A percentile compares a stretch with the other conserved stretches of the same genome.
Conservation (phyloP, 30 jellyfish, hydroid and myxozoan species). For the Aurelia sp. region DNA sequence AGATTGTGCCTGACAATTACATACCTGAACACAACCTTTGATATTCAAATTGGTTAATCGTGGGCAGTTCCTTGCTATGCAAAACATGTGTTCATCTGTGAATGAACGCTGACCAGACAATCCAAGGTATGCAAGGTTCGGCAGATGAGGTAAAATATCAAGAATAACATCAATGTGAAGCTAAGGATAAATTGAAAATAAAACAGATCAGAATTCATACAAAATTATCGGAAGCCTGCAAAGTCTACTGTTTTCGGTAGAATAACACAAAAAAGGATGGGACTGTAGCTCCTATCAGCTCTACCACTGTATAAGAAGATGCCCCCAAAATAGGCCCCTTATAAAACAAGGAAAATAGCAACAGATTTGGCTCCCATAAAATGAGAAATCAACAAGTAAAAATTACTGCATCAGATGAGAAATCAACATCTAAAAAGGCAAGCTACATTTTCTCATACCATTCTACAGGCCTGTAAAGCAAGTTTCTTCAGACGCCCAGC, state of each 20-base stretch:
- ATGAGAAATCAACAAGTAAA: no score
- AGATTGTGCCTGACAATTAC: no score
- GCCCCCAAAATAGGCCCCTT: no score
- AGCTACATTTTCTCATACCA: slow-evolving; percentile 5
- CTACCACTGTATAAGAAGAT: no score
- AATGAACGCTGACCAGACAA: slow-evolving; percentile 54
- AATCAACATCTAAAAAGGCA: background rate
- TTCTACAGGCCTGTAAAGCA: slow-evolving; percentile 58
- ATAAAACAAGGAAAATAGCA: no score
- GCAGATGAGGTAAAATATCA: slow-evolving; percentile 41
- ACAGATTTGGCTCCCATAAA: no score
- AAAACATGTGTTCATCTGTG: slow-evolving; percentile 52
- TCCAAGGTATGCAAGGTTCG: slow-evolving; percentile 45
- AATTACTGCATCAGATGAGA: background rate
- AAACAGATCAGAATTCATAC: no score
- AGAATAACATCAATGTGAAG: slow-evolving; percentile 17
- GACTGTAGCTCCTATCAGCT: no score
- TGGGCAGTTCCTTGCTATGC: slow-evolving; percentile 47
- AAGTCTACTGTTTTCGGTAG: no score
- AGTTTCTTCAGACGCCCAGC: slow-evolving; percentile 54
- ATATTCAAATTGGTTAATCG: slow-evolving; percentile 26
- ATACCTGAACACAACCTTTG: slow-evolving; percentile 74
- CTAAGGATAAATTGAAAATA: background rate
- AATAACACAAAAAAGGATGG: no score
- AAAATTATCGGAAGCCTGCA: no score